phyloP scores from a whole-genome alignment of 1,140 invertebrate species.

The Leptestheria dahalacensis region DNA sequence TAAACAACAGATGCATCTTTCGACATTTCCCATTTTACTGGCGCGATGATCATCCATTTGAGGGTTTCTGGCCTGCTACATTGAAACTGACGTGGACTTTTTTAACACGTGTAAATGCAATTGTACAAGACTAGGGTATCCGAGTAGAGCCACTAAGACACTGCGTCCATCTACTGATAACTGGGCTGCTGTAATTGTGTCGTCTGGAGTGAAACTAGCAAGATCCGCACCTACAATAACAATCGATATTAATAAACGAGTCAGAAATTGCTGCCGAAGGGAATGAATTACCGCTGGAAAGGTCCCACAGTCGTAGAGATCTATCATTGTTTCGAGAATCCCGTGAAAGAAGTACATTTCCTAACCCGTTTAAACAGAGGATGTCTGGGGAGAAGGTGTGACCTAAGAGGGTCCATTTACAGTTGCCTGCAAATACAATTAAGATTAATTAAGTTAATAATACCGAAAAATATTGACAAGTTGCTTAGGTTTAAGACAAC shows the following conservation, averaged over 20 bases:
- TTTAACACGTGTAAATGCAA: neutral
- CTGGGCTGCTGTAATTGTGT: slow-evolving; percentile 56
- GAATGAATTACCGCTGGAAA: slow-evolving; percentile 43
- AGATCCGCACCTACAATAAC: slow-evolving; percentile 47
- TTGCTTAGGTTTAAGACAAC: neutral
- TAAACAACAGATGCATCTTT: too few relatives aligned
- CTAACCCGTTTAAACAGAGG: slow-evolving; percentile 50
- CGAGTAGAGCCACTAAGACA: slow-evolving; percentile 44
- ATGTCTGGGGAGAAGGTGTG: slow-evolving; percentile 57
- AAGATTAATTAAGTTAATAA: too few relatives aligned
- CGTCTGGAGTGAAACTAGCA: slow-evolving; percentile 58
- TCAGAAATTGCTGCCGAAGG: slow-evolving; percentile 1
- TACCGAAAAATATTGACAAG: slow-evolving; percentile 11
- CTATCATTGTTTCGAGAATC: slow-evolving; percentile 50
- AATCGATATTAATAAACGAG: slow-evolving; percentile 10
- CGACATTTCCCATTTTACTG: too few relatives aligned
- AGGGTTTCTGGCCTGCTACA: neutral
- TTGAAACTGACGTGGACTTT: neutral
- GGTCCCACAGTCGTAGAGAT: slow-evolving; percentile 60
- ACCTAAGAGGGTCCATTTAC: slow-evolving; percentile 50
- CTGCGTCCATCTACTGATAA: slow-evolving; percentile 50
- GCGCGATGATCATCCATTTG: neutral
- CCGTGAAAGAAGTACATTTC: slow-evolving; percentile 49
- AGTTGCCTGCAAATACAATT: too few relatives aligned
- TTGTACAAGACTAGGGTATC: slow-evolving; percentile 19